These are phyloP conservation scores for Fulica atra DNA, from an alignment of 2,113 vertebrate genomes.

Conservation along the genomic window DNA sequence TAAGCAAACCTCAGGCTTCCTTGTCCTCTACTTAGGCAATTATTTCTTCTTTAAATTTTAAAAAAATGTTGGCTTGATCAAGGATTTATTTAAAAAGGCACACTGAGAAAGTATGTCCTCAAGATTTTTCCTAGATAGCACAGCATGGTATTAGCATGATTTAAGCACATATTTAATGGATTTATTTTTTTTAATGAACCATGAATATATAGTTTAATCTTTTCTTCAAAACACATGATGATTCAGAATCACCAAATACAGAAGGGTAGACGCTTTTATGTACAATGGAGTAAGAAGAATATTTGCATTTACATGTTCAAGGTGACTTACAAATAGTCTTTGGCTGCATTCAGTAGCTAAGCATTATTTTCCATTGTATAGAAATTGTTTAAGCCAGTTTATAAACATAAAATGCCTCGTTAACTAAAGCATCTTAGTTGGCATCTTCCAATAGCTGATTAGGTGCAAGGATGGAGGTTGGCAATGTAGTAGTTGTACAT, in stretches of 20 bases:
- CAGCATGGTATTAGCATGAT: background rate
- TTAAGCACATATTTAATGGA: background rate
- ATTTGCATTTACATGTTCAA: background rate
- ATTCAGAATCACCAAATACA: background rate
- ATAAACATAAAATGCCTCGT: background rate
- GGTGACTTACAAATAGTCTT: background rate
- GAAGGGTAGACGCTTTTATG: background rate
- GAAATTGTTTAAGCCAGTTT: background rate
- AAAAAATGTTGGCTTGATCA: background rate
- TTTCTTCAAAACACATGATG: background rate
- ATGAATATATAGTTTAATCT: background rate
- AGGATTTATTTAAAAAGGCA: background rate
- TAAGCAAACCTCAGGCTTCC: background rate
- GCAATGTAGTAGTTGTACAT: background rate
- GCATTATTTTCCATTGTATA: background rate
- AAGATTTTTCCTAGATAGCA: background rate
- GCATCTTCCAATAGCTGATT: background rate
- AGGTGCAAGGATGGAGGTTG: background rate
- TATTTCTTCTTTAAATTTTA: background rate
- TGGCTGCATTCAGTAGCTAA: background rate
- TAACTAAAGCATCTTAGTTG: background rate
- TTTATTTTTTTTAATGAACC: background rate
- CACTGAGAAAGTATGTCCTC: background rate
- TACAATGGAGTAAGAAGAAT: background rate
- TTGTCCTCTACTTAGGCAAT: background rate